Percentiles rank a stretch among this genome's conserved stretches.
These are phyloP conservation scores for Scaptomyza pallida DNA, from an alignment of 1,140 invertebrate species.

Conservation along the genomic window DNA sequence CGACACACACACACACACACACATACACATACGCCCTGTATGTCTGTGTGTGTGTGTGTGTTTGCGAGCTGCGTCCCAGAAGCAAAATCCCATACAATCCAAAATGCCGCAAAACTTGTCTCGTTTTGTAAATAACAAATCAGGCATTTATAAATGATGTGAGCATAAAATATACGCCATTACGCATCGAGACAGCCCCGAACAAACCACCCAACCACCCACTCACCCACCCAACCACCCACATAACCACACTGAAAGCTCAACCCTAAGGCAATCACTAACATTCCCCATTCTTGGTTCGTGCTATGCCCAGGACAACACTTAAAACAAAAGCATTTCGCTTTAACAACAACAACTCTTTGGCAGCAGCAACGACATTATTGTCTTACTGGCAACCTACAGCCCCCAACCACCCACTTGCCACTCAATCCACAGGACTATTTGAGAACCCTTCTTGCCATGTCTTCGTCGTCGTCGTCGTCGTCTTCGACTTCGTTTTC, in stretches of 20 bases:
- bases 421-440: slow-evolving; percentile 3
- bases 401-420: background rate
- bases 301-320: slow-evolving; percentile 45
- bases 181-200: slow-evolving; percentile 22
- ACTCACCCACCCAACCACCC: background rate
- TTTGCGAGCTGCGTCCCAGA: too few species aligned
- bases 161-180: slow-evolving; percentile 71
- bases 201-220: background rate
- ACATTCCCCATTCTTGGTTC: background rate
- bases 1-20: slow-evolving; percentile 48
- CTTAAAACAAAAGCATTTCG: slow-evolving; percentile 70
- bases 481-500: slow-evolving; percentile 17
- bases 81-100: slow-evolving; percentile 55
- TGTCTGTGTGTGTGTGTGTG: too few species aligned
- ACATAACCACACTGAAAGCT: slow-evolving; percentile 1
- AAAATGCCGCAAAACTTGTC: slow-evolving; percentile 76
- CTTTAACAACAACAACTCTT: slow-evolving; percentile 51
- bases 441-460: slow-evolving; percentile 4
- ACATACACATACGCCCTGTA: slow-evolving; percentile 1
- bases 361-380: slow-evolving; percentile 55
- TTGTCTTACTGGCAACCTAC: slow-evolving; percentile 37
- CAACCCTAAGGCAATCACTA: slow-evolving; percentile 4
- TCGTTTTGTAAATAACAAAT: slow-evolving; percentile 84
- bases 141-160: slow-evolving; percentile 84
- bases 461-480: slow-evolving; percentile 22